Base-by-base conservation (phyloP, 2,113 vertebrate species). In the Struthidea cinerea region DNA sequence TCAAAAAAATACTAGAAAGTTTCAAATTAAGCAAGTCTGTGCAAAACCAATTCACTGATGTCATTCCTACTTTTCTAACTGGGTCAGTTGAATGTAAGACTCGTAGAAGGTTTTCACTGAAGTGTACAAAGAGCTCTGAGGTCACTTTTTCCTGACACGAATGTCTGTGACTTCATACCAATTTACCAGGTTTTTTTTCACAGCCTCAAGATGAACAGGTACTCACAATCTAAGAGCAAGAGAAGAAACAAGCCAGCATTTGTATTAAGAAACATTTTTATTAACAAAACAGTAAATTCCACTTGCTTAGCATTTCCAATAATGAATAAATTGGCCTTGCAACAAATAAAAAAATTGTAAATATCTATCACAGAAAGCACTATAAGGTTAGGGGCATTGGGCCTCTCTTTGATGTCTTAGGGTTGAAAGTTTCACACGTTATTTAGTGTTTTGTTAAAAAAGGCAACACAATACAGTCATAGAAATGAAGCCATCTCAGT, bases 231-330 rank as follows among this genome's bases (percentile, higher is more conserved):
- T 50, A 84, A 76, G 24, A 52, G 32, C 17, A 80, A 93, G 71
- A 96, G 68, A 90, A 95, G 96, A 97, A 96, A 87, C 91, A 94
- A 98, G 90, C 70, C 91, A 96, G 80, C 78, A 88, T 93, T 96
- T 98, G 98, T 98, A 98, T 98, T 98, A 98, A 98, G 98, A 98
- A 98, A 98, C 98, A 98, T 98, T 98, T 97, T 98, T 98, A 98
- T 98, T 98, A 98, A 98, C 98, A 98, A 98, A 98, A 98, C 98
- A 98, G 98, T 98, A 98, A 98, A 98, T 98, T 98, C 98, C 98
- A 98, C 98, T 98, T 98, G 98, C 98, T 98, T 98, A 98, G 98
- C 98, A 98, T 98, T 98, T 98, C 98, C 98, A 98, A 97, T 98
- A 98, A 98, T 98, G 98, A 98, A 98, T 98, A 98, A 98, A 97